phyloP scores from a whole-genome alignment of 2,888 invertebrate species.

The Sesamia inferens region DNA sequence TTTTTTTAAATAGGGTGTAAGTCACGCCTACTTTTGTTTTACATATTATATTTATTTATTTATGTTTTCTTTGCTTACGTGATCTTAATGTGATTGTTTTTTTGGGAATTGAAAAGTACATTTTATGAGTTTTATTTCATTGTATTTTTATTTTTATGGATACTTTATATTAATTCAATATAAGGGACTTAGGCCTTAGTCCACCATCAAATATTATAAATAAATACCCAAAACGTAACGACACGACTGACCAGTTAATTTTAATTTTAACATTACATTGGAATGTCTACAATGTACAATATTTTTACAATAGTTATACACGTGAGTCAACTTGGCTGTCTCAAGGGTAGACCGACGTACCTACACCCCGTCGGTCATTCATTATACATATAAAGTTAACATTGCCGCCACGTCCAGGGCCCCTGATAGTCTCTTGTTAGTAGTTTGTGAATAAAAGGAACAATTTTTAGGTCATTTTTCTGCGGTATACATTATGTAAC shows the following conservation, averaged over 20 bases:
- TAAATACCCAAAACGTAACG: constrained; percentile 1
- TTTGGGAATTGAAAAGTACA: constrained; percentile 28
- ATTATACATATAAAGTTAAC: not conserved
- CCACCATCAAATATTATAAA: not conserved
- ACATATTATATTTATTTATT: not conserved
- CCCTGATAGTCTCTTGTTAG: not conserved
- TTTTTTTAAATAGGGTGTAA: constrained; percentile 3
- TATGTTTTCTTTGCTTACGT: not conserved
- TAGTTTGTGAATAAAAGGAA: not conserved
- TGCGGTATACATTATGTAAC: no score
- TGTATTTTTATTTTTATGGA: constrained; percentile 3
- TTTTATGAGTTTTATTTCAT: constrained; percentile 4
- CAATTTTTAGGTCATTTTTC: no score
- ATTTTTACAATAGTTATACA: constrained; percentile 23
- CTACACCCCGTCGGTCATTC: no score
- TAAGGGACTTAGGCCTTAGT: not conserved
- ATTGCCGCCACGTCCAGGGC: no score
- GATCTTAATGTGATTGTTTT: constrained; percentile 6
- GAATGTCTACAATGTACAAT: constrained; percentile 45
- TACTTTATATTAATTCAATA: not conserved
- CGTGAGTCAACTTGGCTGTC: not conserved
- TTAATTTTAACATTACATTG: constrained; percentile 12
- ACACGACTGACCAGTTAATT: not conserved
- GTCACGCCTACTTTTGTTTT: constrained; percentile 7
- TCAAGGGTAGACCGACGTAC: not conserved